Base-by-base conservation (phyloP, 2,113 vertebrate species). In the Myxocyprinus asiaticus region DNA sequence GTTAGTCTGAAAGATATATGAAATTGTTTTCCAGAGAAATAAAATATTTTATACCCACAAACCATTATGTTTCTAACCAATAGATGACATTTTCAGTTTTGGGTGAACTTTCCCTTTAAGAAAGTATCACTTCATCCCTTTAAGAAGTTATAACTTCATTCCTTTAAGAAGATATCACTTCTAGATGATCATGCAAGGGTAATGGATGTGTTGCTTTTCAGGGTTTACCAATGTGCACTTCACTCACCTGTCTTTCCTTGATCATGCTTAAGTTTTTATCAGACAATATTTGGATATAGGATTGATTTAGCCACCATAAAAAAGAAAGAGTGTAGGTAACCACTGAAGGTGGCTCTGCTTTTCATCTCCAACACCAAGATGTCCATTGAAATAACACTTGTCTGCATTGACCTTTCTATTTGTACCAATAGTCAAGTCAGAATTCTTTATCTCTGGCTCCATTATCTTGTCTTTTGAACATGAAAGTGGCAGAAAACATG, bases 391-490 rank as follows among this genome's bases (percentile, higher is more conserved):
- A 15, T 33, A 71, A 56, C 12, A 44, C 51, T 44, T 72, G 43
- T 59, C 3, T 12, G 56, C 33, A 43, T 56, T 70, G 68, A 56
- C 12, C 53, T 58, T 71, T 56, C 4, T 15, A 33, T 10, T 12
- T 3, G 0, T 9, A 55, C 12, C 67, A 4, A 9, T 0, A n/a
- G 42, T 17, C 42, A 59, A 42, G 14, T 59, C 6, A 45, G 42
- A 17, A 9, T 15, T 45, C 22, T 33, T 72, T 72, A 59, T 47
- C 70, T 72, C 59, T 17, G n/a, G 15, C 58, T 75, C 6, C 0
- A 10, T 75, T 75, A 75, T 75, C 72, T 75, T 3, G 17, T 75
- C 43, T 75, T 33, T 33, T 50, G 45, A 45, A 51, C 15, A 12
- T 8, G 72, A 63, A 50, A 69, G 59, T 58, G 48, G 5, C 42